Evolutionary conservation across 2,888 invertebrate species (phyloP).

Genomic region (Alitta virens): DNA sequence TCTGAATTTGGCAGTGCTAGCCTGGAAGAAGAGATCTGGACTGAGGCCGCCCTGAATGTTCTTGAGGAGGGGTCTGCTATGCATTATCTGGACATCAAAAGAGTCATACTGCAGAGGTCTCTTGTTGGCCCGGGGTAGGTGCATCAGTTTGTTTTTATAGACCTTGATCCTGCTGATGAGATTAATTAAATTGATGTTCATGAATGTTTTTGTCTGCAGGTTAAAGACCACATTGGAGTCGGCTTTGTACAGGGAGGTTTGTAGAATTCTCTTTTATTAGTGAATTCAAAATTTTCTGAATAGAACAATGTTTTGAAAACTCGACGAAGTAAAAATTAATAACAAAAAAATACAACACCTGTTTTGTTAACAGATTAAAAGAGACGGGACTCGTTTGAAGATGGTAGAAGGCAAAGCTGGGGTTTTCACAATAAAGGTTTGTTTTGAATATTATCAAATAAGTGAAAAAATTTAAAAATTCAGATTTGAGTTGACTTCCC

Average conservation of each 20-base stretch:
- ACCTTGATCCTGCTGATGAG: too few species aligned
- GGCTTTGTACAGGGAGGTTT: slow-evolving; percentile 16
- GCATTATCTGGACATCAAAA: slow-evolving; percentile 21
- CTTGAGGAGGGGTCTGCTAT: slow-evolving; percentile 1
- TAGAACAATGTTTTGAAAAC: not conserved
- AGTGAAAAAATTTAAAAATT: too few species aligned
- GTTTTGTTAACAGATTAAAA: slow-evolving; percentile 4
- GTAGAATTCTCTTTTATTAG: not conserved
- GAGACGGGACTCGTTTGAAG: not conserved
- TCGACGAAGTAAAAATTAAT: too few species aligned
- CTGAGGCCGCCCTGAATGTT: slow-evolving; percentile 11
- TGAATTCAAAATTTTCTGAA: not conserved
- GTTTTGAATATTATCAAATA: not conserved
- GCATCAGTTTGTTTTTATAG: too few species aligned
- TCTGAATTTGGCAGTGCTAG: slow-evolving; percentile 7
- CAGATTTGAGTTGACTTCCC: too few species aligned
- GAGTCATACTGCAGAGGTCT: slow-evolving; percentile 6
- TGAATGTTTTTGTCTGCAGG: not conserved
- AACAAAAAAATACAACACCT: too few species aligned
- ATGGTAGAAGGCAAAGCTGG: slow-evolving; percentile 6
- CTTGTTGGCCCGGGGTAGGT: not conserved
- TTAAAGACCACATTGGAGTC: slow-evolving; percentile 18
- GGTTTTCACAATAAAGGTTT: slow-evolving; percentile 9
- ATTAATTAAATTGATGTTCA: too few species aligned
- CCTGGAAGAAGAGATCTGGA: slow-evolving; percentile 14